A percentile compares a stretch with the other conserved stretches of the same genome.
These are phyloP conservation scores for Philhelius pedissequus DNA, from an alignment of 2,888 invertebrate genomes.

Conservation along the genomic window DNA sequence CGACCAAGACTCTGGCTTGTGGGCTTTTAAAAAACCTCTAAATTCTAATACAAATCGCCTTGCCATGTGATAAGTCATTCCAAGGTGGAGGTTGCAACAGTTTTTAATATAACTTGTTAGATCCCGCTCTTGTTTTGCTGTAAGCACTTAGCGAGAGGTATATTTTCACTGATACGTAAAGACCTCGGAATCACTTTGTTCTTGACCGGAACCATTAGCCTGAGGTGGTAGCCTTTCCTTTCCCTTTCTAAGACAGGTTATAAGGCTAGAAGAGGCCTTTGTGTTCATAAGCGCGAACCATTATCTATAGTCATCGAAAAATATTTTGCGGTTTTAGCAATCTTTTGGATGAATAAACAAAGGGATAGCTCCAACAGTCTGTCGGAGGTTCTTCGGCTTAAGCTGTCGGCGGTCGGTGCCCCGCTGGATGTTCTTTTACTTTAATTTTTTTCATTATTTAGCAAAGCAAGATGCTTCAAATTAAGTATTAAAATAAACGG, in stretches of 20 bases:
- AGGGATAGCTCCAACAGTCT: neutral
- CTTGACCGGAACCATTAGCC: neutral
- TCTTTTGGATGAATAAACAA: neutral
- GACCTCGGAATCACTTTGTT: neutral
- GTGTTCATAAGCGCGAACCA: neutral
- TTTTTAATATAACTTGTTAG: neutral
- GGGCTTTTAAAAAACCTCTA: too few species aligned
- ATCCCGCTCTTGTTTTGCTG: neutral
- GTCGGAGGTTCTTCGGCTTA: neutral
- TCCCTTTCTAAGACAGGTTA: neutral
- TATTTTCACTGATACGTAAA: neutral
- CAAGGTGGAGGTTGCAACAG: constrained; percentile 1
- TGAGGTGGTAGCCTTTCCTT: neutral
- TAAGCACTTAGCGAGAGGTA: neutral
- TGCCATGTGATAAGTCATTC: neutral
- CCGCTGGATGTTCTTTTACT: neutral
- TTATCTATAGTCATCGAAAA: neutral
- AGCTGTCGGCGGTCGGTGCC: neutral
- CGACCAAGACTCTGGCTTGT: neutral
- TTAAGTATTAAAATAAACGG: neutral
- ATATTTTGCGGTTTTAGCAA: neutral
- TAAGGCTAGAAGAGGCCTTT: too few species aligned
- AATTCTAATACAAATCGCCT: neutral
- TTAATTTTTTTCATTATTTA: neutral
- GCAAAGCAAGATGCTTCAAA: neutral